Evolutionary conservation across 2,113 vertebrate species (phyloP).

Genomic region (Mellivora capensis): DNA sequence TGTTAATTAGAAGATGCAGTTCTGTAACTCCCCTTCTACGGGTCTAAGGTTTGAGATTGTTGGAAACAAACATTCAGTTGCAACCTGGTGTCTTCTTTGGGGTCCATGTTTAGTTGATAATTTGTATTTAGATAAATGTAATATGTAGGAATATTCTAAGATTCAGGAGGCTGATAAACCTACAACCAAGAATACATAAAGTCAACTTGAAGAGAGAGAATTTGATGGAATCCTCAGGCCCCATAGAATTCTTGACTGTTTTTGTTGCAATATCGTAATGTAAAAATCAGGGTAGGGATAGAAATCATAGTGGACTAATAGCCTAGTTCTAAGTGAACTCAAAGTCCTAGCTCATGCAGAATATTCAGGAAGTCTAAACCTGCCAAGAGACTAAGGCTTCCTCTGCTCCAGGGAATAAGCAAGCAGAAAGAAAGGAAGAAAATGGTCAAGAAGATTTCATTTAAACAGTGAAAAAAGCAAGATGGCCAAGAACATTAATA

Average conservation of each 20-base stretch:
- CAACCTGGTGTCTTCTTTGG: conserved; percentile 16
- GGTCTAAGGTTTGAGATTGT: not conserved
- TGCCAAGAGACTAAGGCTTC: not conserved
- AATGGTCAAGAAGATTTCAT: not conserved
- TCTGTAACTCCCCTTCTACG: not conserved
- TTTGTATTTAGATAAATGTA: not conserved
- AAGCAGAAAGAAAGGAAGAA: not conserved
- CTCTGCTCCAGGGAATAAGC: not conserved
- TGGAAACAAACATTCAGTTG: not conserved
- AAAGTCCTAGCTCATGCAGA: not conserved
- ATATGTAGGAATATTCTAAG: not conserved
- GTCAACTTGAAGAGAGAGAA: not conserved
- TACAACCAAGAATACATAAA: not conserved
- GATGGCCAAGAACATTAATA: not conserved
- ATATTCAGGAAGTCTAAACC: not conserved
- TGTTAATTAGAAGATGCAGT: conserved; percentile 34
- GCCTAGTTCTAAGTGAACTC: not conserved
- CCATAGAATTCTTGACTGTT: not conserved
- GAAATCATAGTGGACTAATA: not conserved
- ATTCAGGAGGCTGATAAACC: not conserved
- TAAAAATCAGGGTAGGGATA: not conserved
- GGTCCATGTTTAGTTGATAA: not conserved
- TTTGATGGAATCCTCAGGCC: not conserved
- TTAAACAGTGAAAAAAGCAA: not conserved
- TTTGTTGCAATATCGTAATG: not conserved